These are phyloP conservation scores for Gymnocheta viridis DNA, from an alignment of 2,888 invertebrate genomes.

Conservation along the genomic window DNA sequence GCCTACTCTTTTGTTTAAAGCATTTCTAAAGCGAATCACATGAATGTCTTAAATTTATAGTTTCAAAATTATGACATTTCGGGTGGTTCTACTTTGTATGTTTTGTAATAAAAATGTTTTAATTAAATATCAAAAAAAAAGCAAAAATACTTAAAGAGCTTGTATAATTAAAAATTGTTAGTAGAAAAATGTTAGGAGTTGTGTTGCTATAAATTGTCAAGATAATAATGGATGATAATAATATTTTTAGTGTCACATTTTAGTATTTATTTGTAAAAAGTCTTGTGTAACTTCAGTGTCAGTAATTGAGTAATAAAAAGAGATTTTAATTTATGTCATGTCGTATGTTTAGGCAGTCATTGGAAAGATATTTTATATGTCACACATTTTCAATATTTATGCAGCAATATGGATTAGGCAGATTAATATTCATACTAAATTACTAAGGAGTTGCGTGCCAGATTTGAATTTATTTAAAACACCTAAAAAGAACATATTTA, in stretches of 20 bases:
- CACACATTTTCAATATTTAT: too few relatives aligned
- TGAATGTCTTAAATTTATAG: slow-evolving; percentile 35
- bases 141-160: not conserved
- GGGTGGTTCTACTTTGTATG: slow-evolving; percentile 30
- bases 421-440: too few relatives aligned
- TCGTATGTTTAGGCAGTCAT: too few relatives aligned
- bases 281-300: not conserved
- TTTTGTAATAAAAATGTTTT: slow-evolving; percentile 14
- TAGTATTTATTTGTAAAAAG: not conserved
- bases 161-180: not conserved
- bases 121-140: not conserved
- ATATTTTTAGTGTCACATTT: not conserved
- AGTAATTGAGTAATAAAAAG: slow-evolving; percentile 2
- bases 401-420: too few relatives aligned
- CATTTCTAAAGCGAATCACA: slow-evolving; percentile 17
- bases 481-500: too few relatives aligned
- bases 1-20: slow-evolving; percentile 30
- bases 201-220: slow-evolving; percentile 17
- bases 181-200: slow-evolving; percentile 1
- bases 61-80: slow-evolving; percentile 39
- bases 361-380: too few relatives aligned
- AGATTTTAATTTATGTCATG: slow-evolving; percentile 11
- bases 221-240: slow-evolving; percentile 29
- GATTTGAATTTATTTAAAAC: too few relatives aligned
- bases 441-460: too few relatives aligned